These are phyloP conservation scores for Caenorhabditis briggsae DNA, from an alignment of 1,140 invertebrate genomes.

Conservation along the genomic window DNA sequence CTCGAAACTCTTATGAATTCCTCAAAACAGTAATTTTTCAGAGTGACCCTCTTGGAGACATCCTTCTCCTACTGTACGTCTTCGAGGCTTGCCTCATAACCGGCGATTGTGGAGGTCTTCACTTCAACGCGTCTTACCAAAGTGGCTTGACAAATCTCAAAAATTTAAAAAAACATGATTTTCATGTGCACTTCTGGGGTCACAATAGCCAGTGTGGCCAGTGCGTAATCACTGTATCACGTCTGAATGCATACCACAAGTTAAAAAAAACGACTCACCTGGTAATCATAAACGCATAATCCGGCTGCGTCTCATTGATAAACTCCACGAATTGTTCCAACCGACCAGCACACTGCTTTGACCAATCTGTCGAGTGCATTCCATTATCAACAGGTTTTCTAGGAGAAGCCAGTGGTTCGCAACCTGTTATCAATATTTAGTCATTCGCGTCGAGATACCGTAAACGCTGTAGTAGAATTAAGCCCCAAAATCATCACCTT, in stretches of 20 bases:
- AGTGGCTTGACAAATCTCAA: neutral
- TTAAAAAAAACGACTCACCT: neutral
- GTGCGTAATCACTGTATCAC: no score
- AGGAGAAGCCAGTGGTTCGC: neutral
- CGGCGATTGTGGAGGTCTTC: conserved; percentile 1
- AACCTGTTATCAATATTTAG: neutral
- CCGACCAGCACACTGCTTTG: neutral
- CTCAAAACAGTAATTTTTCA: no score
- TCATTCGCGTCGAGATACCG: no score
- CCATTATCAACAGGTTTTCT: neutral
- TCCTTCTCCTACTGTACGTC: neutral
- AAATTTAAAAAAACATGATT: neutral
- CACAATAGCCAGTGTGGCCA: no score
- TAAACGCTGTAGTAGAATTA: no score
- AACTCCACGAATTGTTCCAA: neutral
- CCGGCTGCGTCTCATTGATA: neutral
- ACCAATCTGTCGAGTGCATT: no score
- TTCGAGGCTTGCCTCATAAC: conserved; percentile 6
- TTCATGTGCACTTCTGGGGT: neutral
- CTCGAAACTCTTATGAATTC: no score
- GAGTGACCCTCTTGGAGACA: neutral
- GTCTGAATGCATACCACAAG: no score
- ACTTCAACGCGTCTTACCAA: neutral
- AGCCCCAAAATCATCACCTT: no score
- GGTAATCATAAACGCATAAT: neutral